Evolutionary conservation across 2,888 invertebrate genomes (phyloP), one percentile per base, ranked within the genome.

Genomic region (Mesochorus sp.): DNA sequence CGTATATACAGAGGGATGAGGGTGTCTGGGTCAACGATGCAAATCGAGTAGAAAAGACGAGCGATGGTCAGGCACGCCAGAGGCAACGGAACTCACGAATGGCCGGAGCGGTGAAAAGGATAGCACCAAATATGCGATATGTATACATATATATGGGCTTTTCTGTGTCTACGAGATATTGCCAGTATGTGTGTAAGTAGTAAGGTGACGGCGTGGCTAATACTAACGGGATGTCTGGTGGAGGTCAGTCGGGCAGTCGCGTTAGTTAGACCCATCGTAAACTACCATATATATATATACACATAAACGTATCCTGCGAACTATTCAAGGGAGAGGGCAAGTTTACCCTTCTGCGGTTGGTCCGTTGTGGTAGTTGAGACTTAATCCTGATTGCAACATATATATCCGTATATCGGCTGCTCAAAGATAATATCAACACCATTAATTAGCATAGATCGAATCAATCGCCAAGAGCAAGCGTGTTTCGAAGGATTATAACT

Each of bases 201-300:
- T 64, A n/a, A n/a, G 12, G 70, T 26, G 17, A 31, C 49, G 68
- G 49, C 57, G 49, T 61, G 39, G 68, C 68, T 51, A 72, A 57
- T 57, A 71, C 66, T 66, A 70, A 57, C 51, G 68, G 71, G n/a
- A n/a, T 53, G 68, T 78, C 59, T 64, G 76, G 55, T 68, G 68
- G 72, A 80, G 81, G 81, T 81, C 81, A 80, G 66, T 80, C 72
- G 74, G 74, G 49, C 76, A 80, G 51, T 66, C 37, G 66, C 21
- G 62, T 34, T 39, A 49, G 61, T 44, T 55, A 67, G 49, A 62
- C 44, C 49, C 61, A 59, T 74, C 79, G 75, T 79, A 77, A 79
- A 74, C 76, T 67, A n/a, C n/a, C n/a, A n/a, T n/a, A n/a, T n/a
- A n/a, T n/a, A n/a, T n/a, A n/a, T n/a, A n/a, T n/a, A 61, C 24